Evolutionary conservation across 1,140 invertebrate genomes (phyloP).

Genomic region (Solenopsis fugax): DNA sequence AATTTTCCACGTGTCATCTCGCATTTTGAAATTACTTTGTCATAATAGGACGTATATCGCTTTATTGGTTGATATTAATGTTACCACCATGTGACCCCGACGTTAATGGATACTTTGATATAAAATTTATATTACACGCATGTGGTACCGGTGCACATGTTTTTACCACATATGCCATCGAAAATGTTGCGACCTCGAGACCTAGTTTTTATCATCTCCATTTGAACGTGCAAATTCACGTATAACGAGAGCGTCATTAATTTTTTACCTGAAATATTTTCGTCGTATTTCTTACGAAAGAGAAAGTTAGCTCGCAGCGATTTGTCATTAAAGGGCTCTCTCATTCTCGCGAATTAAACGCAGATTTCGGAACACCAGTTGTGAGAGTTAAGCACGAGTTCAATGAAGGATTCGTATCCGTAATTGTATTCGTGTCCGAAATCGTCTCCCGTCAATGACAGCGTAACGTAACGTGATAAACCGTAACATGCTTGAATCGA

Average conservation of each 20-base stretch:
- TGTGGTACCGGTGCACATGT: background rate
- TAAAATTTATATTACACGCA: constrained; percentile 33
- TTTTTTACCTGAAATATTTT: background rate
- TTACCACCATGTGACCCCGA: background rate
- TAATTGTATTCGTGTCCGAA: no score
- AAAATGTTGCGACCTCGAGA: background rate
- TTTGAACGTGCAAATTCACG: background rate
- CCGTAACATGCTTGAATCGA: no score
- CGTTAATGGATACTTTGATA: constrained; percentile 32
- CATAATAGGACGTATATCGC: background rate
- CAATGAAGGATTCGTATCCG: no score
- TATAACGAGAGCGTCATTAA: background rate
- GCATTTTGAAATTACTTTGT: constrained; percentile 36
- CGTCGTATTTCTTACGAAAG: background rate
- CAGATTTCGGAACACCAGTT: background rate
- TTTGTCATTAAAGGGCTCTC: background rate
- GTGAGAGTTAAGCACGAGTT: background rate
- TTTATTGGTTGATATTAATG: constrained; percentile 43
- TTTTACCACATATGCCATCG: background rate
- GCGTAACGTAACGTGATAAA: no score
- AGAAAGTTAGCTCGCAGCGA: background rate
- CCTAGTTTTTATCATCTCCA: background rate
- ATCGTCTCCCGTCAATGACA: no score
- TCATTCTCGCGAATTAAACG: background rate
- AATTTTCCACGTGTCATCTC: constrained; percentile 21